Percentiles rank a stretch among this genome's conserved stretches.
Evolutionary conservation across 2,797 vertebrate genomes (phyloP).

Genomic region (Steatocranus sp.): DNA sequence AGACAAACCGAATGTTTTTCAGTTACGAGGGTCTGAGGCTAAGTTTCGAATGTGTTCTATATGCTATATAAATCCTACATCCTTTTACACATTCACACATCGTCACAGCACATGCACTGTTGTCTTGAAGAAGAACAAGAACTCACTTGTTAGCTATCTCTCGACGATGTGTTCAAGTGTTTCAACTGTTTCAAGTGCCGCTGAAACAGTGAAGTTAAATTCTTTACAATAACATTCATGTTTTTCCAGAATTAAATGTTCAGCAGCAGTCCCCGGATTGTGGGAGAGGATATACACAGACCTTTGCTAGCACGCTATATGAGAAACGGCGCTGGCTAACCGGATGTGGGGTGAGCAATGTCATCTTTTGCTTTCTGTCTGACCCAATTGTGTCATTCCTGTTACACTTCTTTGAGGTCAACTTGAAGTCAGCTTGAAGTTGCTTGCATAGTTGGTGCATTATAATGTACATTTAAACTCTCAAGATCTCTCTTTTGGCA

Average conservation of each 20-base stretch:
- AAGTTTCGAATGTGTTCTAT: neutral
- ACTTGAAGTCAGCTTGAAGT: neutral
- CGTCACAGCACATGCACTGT: neutral
- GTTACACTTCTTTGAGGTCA: neutral
- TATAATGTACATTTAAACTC: neutral
- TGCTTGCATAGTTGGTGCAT: neutral
- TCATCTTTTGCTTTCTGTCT: neutral
- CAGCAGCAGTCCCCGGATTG: neutral
- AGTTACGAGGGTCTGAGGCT: neutral
- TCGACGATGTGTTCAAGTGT: too few relatives aligned
- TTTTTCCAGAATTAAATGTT: neutral
- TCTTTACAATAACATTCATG: neutral
- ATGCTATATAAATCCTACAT: too few relatives aligned
- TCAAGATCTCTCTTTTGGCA: neutral
- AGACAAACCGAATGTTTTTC: neutral
- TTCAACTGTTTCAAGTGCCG: neutral
- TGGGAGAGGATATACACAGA: neutral
- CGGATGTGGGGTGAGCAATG: neutral
- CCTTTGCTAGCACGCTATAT: neutral
- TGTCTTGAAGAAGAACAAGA: neutral
- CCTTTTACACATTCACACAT: neutral
- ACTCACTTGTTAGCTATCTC: neutral
- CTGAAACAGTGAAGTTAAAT: neutral
- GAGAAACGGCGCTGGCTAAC: neutral
- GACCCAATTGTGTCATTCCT: neutral